Evolutionary conservation across 2,797 vertebrate genomes (phyloP), one percentile per base, ranked within the genome.

Genomic region (Peromyscus melanophrys): DNA sequence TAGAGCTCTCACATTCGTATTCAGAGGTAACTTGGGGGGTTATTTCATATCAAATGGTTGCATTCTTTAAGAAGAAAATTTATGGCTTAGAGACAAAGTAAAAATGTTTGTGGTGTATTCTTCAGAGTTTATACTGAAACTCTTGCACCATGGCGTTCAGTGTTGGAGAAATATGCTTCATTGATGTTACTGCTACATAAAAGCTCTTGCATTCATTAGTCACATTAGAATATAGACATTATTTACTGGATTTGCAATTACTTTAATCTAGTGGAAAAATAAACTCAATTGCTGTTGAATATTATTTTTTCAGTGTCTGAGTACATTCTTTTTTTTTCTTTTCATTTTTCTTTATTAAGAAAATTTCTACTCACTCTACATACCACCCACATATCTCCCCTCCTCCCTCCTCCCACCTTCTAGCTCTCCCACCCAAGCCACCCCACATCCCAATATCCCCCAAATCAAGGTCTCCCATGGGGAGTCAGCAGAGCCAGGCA

Each of bases 101-200:
- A 65, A 89, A 85, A 0, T 92, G 7, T 81, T 37, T 4, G 6
- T 1, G 59, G 40, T 91, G 25, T 87, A 59, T 52, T 73, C 55
- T 84, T 96, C 92, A 57, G 90, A 87, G 78, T 92, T 61, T 87
- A 43, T 84, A 87, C 46, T 29, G 43, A 78, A 87, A 87, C 0
- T 29, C 65, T 23, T 25, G 14, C 13, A 93, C 57, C 59, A 27
- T 49, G 85, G 80, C 71, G 63, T 84, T 57, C 77, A 89, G 57
- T 23, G 57, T 57, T 91, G 86, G 75, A 93, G 52, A 89, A 93
- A 37, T 82, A 2, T 73, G 57, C 1, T 6, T 77, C 12, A 6
- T 84, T 93, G 43, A n/a, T 87, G 21, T 67, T 92, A 14, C 43
- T 78, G 43, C 73, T 92, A 92, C 80, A 57, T 85, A 55, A 89